phyloP scores from a whole-genome alignment of 2,113 vertebrate species.

The Gallinago undulata region DNA sequence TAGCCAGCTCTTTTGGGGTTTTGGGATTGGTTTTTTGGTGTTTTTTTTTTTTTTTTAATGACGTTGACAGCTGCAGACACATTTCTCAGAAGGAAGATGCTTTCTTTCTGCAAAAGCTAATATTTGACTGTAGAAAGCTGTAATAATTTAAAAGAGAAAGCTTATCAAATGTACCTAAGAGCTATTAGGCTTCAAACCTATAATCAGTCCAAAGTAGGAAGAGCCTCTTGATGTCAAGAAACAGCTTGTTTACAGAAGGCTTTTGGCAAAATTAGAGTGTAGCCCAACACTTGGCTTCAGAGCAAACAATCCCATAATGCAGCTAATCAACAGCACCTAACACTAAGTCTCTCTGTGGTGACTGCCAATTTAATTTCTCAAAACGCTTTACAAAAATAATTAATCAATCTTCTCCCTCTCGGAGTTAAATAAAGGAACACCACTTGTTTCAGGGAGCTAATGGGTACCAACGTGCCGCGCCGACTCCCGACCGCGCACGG shows the following conservation, averaged over 20 bases:
- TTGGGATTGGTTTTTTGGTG: not conserved
- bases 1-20: not conserved
- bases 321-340: not conserved
- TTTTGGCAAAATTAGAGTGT: conserved; percentile 1
- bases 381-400: not conserved
- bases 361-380: not conserved
- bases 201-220: not conserved
- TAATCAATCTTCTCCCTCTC: not conserved
- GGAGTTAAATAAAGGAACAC: not conserved
- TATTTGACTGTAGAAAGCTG: not conserved
- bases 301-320: not conserved
- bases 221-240: conserved; percentile 8
- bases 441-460: not conserved
- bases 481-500: accelerated
- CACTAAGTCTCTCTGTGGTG: not conserved
- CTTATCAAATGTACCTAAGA: not conserved
- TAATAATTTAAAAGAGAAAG: conserved; percentile 3
- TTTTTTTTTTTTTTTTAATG: not conserved
- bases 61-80: not conserved
- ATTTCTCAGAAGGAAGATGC: not conserved
- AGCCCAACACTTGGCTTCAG: not conserved
- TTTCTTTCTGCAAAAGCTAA: not conserved
- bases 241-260: conserved; percentile 4
- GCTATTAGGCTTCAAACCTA: not conserved
- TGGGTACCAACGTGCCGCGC: accelerated